Percentiles rank a stretch among this genome's conserved stretches.
These are phyloP conservation scores for Lepisosteus oculatus DNA, from an alignment of 2,113 vertebrate species.

Conservation along the genomic window DNA sequence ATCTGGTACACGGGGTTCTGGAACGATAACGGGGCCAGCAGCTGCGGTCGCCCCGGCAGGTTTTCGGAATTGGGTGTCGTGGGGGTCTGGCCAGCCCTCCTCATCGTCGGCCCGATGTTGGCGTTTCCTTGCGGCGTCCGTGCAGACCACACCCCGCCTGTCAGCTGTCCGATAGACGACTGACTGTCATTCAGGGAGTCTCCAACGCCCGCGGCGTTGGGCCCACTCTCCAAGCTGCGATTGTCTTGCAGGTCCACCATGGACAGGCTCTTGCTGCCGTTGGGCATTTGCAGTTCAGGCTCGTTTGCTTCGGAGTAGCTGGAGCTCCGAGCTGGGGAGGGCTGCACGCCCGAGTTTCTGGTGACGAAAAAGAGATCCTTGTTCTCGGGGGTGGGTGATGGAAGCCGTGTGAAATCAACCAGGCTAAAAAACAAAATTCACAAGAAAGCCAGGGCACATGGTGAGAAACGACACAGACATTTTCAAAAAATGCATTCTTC, in stretches of 20 bases:
- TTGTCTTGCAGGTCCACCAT: constrained; percentile 97
- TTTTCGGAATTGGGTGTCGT: constrained; percentile 73
- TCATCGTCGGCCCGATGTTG: constrained; percentile 75
- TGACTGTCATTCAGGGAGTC: constrained; percentile 75
- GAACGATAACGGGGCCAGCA: constrained; percentile 91
- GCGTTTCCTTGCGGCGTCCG: constrained; percentile 70
- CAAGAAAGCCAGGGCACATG: background rate
- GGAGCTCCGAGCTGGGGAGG: constrained; percentile 93
- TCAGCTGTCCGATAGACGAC: constrained; percentile 57
- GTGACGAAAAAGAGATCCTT: constrained; percentile 99
- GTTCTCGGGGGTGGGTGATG: constrained; percentile 97
- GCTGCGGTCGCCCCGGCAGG: constrained; percentile 80
- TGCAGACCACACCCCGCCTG: constrained; percentile 70
- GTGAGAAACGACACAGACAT: background rate
- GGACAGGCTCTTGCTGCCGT: constrained; percentile 94
- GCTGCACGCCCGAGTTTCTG: constrained; percentile 88
- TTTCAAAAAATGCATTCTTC: background rate
- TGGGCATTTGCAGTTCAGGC: constrained; percentile 87
- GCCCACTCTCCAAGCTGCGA: constrained; percentile 76
- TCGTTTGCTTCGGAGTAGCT: constrained; percentile 98
- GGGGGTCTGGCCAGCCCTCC: constrained; percentile 79
- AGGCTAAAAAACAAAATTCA: constrained; percentile 60
- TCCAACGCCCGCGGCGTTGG: constrained; percentile 45
- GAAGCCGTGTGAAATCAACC: constrained; percentile 96
- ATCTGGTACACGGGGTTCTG: constrained; percentile 98